These are phyloP conservation scores for Oophaga sylvatica DNA, from an alignment of 2,797 vertebrate species.

Conservation along the genomic window DNA sequence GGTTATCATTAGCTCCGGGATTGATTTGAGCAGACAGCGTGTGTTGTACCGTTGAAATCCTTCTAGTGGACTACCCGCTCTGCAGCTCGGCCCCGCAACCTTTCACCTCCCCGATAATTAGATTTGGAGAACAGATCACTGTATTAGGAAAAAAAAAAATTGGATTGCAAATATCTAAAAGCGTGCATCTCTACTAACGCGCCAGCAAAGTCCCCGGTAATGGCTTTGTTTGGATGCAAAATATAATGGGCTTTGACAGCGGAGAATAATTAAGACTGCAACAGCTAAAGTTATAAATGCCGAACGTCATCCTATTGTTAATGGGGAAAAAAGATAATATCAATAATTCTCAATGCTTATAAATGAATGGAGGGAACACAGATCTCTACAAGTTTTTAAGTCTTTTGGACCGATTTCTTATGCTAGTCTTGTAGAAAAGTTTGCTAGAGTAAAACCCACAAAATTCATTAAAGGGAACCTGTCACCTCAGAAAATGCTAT, in stretches of 20 bases:
- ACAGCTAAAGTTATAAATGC: not conserved
- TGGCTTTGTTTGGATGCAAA: conserved; percentile 69
- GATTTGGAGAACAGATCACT: conserved; percentile 77
- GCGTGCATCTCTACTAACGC: conserved; percentile 69
- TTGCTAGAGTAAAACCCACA: too few relatives aligned
- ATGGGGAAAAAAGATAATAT: not conserved
- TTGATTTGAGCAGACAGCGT: conserved; percentile 77
- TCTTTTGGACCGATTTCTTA: too few relatives aligned
- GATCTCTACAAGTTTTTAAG: too few relatives aligned
- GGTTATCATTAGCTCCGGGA: conserved; percentile 81
- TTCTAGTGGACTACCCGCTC: conserved; percentile 70
- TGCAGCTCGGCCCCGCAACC: conserved; percentile 71
- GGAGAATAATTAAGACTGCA: conserved; percentile 61
- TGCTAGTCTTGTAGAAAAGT: too few relatives aligned
- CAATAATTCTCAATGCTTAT: not conserved
- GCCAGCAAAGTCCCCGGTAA: conserved; percentile 68
- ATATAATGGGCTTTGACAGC: conserved; percentile 64
- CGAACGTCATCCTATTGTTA: not conserved
- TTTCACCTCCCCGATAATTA: conserved; percentile 78
- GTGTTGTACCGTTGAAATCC: conserved; percentile 73
- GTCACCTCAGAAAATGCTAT: too few relatives aligned
- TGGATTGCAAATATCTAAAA: conserved; percentile 68
- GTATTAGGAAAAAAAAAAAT: conserved; percentile 71
- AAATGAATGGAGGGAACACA: not conserved
- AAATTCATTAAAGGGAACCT: too few relatives aligned